Percentiles rank a stretch among this genome's conserved stretches.
Conservation (phyloP, 1,140 invertebrate species). For the Hestina assimilis region DNA sequence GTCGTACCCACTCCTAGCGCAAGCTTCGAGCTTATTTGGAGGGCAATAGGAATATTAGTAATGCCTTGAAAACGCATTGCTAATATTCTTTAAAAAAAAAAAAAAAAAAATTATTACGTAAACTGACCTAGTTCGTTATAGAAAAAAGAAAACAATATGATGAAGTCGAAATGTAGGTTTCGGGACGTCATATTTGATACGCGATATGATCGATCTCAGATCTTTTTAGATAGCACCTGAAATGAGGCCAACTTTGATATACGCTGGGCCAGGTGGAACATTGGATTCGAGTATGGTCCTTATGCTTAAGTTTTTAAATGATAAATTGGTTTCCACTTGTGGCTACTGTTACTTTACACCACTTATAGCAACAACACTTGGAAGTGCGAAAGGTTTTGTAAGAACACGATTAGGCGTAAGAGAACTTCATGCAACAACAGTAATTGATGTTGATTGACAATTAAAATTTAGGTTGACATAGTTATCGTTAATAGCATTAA, state of each 20-base stretch:
- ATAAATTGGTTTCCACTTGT: background rate
- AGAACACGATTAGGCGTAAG: background rate
- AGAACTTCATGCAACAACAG: constrained; percentile 3
- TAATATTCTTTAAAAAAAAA: no score
- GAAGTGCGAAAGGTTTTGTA: constrained; percentile 18
- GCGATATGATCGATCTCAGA: constrained; percentile 56
- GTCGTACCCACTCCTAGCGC: no score
- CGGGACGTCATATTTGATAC: constrained; percentile 51
- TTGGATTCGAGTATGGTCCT: constrained; percentile 5
- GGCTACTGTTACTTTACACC: constrained; percentile 1
- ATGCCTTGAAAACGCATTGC: no score
- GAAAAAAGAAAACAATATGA: constrained; percentile 20
- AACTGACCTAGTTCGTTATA: constrained; percentile 8
- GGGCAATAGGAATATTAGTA: no score
- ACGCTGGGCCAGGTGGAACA: constrained; percentile 14
- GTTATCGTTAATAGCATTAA: no score
- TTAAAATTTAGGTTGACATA: background rate
- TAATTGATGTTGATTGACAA: constrained; percentile 1
- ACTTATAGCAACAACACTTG: background rate
- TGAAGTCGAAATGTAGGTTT: constrained; percentile 39
- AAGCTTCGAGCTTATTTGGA: no score
- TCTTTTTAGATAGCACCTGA: constrained; percentile 54
- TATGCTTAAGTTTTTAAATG: constrained; percentile 6
- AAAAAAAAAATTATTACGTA: background rate
- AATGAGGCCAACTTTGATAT: constrained; percentile 49